A percentile compares a stretch with the other conserved stretches of the same genome.
Conservation (phyloP, 1,140 invertebrate species). For the Panagrolaimus sp. region DNA sequence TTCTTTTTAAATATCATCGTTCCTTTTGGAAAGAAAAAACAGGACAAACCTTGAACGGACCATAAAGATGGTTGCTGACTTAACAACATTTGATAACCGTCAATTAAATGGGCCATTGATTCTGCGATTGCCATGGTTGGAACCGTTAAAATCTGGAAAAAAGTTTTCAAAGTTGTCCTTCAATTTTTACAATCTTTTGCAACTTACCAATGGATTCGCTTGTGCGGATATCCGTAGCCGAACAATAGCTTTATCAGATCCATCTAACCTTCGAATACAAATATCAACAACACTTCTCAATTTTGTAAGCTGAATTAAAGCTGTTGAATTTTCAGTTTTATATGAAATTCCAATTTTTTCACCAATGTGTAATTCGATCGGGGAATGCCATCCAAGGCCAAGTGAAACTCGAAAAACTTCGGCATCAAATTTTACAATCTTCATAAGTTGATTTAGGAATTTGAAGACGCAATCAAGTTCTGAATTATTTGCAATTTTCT, state of each 20-base stretch:
- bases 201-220: slow-evolving; percentile 62
- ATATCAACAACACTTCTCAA: slow-evolving; percentile 73
- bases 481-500: slow-evolving; percentile 46
- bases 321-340: slow-evolving; percentile 72
- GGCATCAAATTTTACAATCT: slow-evolving; percentile 79
- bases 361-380: slow-evolving; percentile 82
- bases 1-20: slow-evolving; percentile 61
- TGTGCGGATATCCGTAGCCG: slow-evolving; percentile 76
- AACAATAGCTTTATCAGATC: slow-evolving; percentile 73
- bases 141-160: slow-evolving; percentile 81
- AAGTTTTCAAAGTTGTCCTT: too few species aligned
- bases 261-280: slow-evolving; percentile 73
- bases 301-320: slow-evolving; percentile 73
- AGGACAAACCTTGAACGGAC: slow-evolving; percentile 66
- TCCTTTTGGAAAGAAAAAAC: not conserved
- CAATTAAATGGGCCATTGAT: slow-evolving; percentile 88
- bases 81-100: slow-evolving; percentile 82
- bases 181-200: too few species aligned
- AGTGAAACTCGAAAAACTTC: slow-evolving; percentile 86
- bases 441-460: slow-evolving; percentile 79
- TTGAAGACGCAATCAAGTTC: slow-evolving; percentile 74
- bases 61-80: slow-evolving; percentile 76
- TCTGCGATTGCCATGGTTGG: slow-evolving; percentile 77
- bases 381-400: slow-evolving; percentile 68
- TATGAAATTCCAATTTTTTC: slow-evolving; percentile 84